Base-by-base conservation (phyloP, 2,888 invertebrate species). In the Lysandra bellargus region DNA sequence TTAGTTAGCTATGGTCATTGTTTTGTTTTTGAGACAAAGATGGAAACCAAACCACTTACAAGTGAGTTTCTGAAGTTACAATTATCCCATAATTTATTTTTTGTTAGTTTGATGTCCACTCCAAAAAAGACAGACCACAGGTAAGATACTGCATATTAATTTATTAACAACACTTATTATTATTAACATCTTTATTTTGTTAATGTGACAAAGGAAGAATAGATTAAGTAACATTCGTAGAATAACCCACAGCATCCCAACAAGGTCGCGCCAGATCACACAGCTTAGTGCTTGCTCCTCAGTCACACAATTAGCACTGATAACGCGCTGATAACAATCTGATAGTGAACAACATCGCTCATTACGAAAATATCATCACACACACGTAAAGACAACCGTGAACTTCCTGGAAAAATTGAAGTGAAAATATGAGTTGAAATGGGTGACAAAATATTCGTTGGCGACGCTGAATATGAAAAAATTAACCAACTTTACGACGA, bases 401-500 rank as follows among this genome's bases (percentile, higher is more conserved):
- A 78, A 72, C 61, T 75, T 79, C 61, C 74, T 23, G n/a, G 57
- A 44, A 77, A 73, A 61, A 74, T 78, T 74, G 9, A n/a, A 73
- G 61, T 78, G 23, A 64, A 79, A 12, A 33, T 1, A 79, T 49
- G 78, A 61, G 69, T 75, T 64, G 80, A 80, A 80, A 87, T 88
- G 87, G 79, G 84, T 73, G 82, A 83, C 12, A 78, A 81, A 53
- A 80, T 85, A 2, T n/a, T 84, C 14, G 80, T 81, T 17, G 84
- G 85, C 64, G 85, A 88, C 72, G 73, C 80, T 6, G 93, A 93
- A 79, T 92, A 86, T 75, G 84, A 88, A 53, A 82, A 91, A 88
- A 86, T 94, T n/a, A 88, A 91, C 79, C 82, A 89, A 83, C 80
- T 94, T 0, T 94, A 94, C 82, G 90, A 92, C 17, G 94, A 94